Conservation (phyloP, 2,888 invertebrate species). For the Brenthis daphne region DNA sequence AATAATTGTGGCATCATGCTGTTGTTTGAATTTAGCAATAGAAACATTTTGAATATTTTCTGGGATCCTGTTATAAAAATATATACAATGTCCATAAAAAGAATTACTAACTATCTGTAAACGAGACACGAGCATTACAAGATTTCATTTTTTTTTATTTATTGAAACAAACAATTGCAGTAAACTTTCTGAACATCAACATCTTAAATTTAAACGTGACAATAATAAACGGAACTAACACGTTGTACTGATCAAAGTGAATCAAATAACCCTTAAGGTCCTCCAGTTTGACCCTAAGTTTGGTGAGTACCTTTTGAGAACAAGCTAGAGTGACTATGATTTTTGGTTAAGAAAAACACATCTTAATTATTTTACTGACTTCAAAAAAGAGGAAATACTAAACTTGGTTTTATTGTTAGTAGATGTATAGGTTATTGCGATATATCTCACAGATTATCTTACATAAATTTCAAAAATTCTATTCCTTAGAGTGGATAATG, state of each 20-base stretch:
- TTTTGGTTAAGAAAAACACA: not conserved
- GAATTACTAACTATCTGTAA: too few relatives aligned
- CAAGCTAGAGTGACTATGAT: slow-evolving; percentile 25
- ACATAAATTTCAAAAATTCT: too few relatives aligned
- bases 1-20: too few relatives aligned
- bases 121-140: too few relatives aligned
- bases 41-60: too few relatives aligned
- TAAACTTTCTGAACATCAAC: not conserved
- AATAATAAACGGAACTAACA: slow-evolving; percentile 32
- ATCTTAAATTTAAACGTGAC: slow-evolving; percentile 13
- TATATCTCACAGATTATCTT: too few relatives aligned
- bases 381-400: not conserved
- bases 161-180: not conserved
- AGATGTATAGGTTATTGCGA: too few relatives aligned
- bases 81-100: too few relatives aligned
- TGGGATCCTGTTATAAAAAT: too few relatives aligned
- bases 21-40: too few relatives aligned
- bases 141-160: not conserved
- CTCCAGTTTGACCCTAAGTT: slow-evolving; percentile 48
- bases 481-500: too few relatives aligned
- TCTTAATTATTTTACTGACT: not conserved
- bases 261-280: slow-evolving; percentile 62
- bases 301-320: slow-evolving; percentile 56
- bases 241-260: slow-evolving; percentile 58
- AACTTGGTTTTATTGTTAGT: too few relatives aligned